Conservation (phyloP, 2,113 vertebrate species). For the Hippopotamus amphibius region DNA sequence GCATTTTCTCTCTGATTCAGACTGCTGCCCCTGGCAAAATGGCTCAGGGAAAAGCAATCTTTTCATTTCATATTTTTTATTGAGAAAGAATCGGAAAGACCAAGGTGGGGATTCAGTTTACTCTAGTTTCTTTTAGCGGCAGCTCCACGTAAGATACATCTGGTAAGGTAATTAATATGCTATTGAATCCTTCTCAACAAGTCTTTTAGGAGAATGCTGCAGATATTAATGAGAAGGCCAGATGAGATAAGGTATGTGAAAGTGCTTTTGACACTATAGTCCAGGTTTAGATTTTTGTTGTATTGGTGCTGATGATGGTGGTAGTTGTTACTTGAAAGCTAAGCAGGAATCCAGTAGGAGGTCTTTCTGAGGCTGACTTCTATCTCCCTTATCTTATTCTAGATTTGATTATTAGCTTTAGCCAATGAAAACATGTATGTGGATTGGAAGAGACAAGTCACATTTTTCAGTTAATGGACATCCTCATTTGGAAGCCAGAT, state of each 20-base stretch:
- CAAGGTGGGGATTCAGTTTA: not conserved
- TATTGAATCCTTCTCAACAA: not conserved
- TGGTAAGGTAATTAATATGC: not conserved
- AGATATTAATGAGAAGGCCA: not conserved
- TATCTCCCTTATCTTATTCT: not conserved
- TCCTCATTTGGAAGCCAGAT: not conserved
- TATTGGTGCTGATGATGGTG: not conserved
- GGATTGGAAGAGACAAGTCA: not conserved
- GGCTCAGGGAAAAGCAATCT: not conserved
- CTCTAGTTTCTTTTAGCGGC: not conserved
- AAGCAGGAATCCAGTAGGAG: not conserved
- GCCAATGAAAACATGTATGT: not conserved
- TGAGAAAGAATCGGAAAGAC: not conserved
- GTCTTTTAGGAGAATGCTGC: not conserved
- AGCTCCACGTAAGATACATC: not conserved
- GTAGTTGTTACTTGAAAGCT: not conserved
- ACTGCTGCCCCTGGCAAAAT: not conserved
- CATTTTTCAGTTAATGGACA: not conserved
- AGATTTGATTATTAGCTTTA: not conserved
- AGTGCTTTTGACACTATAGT: not conserved
- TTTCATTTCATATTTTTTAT: not conserved
- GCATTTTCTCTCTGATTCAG: constrained; percentile 39
- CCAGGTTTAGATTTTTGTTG: not conserved
- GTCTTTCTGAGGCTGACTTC: not conserved
- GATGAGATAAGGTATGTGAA: not conserved